phyloP scores from a whole-genome alignment of 2,888 invertebrate species.

The Drosophila fungiperda region DNA sequence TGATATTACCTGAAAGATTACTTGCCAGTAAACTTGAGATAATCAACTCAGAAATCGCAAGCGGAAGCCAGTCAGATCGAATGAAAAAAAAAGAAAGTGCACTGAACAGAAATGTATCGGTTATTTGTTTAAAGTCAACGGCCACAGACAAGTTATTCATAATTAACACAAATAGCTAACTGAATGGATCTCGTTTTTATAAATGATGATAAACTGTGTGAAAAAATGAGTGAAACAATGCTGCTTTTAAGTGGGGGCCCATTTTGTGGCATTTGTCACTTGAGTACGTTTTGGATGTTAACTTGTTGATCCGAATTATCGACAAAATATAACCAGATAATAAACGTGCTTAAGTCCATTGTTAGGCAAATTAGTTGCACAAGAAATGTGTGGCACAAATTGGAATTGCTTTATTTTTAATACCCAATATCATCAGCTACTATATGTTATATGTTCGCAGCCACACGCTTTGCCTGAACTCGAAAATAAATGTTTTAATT shows the following conservation, averaged over 20 bases:
- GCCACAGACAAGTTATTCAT: conserved; percentile 5
- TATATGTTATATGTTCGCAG: conserved; percentile 31
- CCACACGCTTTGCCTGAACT: conserved; percentile 46
- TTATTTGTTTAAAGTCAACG: conserved; percentile 32
- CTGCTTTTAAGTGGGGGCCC: background rate
- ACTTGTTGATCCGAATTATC: conserved; percentile 46
- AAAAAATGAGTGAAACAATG: conserved; percentile 45
- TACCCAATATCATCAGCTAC: conserved; percentile 44
- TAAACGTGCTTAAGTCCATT: conserved; percentile 63
- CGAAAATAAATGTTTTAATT: conserved; percentile 72
- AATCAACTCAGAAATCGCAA: conserved; percentile 36
- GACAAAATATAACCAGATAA: conserved; percentile 59
- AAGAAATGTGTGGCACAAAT: conserved; percentile 36
- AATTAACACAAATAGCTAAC: conserved; percentile 1
- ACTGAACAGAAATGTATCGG: conserved; percentile 17
- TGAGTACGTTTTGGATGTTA: conserved; percentile 13
- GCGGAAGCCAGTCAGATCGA: conserved; percentile 40
- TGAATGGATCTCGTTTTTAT: conserved; percentile 17
- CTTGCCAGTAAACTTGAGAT: conserved; percentile 29
- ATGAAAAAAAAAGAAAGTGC: conserved; percentile 39
- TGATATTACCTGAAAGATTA: conserved; percentile 14
- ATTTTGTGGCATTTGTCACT: conserved; percentile 53
- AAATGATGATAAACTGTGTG: conserved; percentile 62
- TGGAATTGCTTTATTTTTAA: conserved; percentile 20
- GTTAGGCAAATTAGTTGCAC: conserved; percentile 66